Evolutionary conservation across 2,888 invertebrate species (phyloP).

Genomic region (Diogma glabrata): DNA sequence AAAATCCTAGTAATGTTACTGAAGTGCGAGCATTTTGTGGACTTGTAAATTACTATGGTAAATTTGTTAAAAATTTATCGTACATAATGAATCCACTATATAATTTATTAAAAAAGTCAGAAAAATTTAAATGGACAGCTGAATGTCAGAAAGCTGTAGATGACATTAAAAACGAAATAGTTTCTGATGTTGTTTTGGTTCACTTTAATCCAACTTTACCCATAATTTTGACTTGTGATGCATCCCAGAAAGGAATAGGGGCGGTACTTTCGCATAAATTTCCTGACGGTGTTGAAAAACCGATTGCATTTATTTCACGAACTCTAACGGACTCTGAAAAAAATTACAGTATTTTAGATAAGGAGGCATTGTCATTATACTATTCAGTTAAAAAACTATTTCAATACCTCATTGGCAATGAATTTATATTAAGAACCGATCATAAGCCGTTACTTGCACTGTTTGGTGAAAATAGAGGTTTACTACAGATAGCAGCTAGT

Average conservation of each 20-base stretch:
- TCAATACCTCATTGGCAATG: background rate
- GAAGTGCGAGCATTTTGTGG: background rate
- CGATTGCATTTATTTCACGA: background rate
- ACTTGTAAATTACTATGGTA: background rate
- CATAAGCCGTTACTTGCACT: slow-evolving; percentile 28
- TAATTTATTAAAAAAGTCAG: background rate
- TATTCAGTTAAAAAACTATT: background rate
- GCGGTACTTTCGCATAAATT: background rate
- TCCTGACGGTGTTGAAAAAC: too few species aligned
- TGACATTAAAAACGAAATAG: background rate
- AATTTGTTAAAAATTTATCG: background rate
- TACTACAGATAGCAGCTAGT: too few species aligned
- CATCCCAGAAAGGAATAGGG: background rate
- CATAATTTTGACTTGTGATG: background rate
- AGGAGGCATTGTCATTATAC: too few species aligned
- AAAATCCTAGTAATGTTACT: background rate
- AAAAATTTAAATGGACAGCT: slow-evolving; percentile 23
- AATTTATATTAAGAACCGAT: slow-evolving; percentile 22
- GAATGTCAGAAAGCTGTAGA: slow-evolving; percentile 25
- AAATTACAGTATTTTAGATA: background rate
- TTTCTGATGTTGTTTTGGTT: background rate
- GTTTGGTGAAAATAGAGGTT: slow-evolving; percentile 22
- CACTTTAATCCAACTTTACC: slow-evolving; percentile 14
- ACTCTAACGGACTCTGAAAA: background rate
- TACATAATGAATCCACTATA: slow-evolving; percentile 22